phyloP scores from a whole-genome alignment of 2,113 vertebrate genomes.

The Epinephelus fuscoguttatus region DNA sequence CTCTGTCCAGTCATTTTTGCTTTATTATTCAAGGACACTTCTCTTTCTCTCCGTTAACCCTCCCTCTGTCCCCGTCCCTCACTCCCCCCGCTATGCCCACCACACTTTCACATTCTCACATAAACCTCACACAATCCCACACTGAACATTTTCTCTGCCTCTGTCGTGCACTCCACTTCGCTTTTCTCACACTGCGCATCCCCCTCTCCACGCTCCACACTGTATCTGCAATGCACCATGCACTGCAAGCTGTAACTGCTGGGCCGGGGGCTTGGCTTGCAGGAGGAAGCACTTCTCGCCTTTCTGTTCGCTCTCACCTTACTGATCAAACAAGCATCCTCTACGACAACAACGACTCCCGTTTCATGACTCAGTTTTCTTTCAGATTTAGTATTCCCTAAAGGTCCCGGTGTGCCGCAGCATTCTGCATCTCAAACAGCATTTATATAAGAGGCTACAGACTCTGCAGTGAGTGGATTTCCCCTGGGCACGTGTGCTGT shows the following conservation, averaged over 20 bases:
- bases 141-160: constrained; percentile 27
- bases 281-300: constrained; percentile 46
- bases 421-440: constrained; percentile 73
- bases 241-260: constrained; percentile 61
- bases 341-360: constrained; percentile 46
- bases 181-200: constrained; percentile 36
- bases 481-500: constrained; percentile 4
- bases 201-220: constrained; percentile 35
- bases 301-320: constrained; percentile 53
- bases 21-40: constrained; percentile 27
- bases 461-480: constrained; percentile 41
- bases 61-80: background rate
- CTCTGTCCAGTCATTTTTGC: background rate
- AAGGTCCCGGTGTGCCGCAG: constrained; percentile 64
- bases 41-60: no score
- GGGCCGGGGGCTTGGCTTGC: constrained; percentile 54
- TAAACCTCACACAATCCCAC: background rate
- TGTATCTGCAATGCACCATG: constrained; percentile 85
- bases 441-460: constrained; percentile 46
- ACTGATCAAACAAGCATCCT: constrained; percentile 46
- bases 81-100: background rate
- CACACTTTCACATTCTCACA: constrained; percentile 5
- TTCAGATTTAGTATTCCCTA: constrained; percentile 55
- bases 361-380: constrained; percentile 68
- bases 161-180: constrained; percentile 12